Base-by-base conservation (phyloP, 2,797 vertebrate species). In the Oophaga sylvatica region DNA sequence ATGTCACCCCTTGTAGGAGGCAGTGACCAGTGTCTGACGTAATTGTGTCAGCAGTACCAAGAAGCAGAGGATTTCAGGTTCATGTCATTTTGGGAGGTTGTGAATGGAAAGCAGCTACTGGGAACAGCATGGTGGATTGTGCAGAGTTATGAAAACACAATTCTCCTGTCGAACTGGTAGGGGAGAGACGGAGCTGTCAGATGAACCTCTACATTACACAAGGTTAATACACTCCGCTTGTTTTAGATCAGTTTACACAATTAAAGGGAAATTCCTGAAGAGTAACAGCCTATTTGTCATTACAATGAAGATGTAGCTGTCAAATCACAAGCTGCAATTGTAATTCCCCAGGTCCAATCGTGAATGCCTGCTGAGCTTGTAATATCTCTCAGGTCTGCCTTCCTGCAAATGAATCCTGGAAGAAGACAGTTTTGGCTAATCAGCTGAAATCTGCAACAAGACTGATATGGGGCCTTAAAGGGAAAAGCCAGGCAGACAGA, bases 231-330 rank as follows among this genome's bases (percentile, higher is more conserved):
- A 56, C 26, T 9, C 48, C 10, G 26, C 75, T 56, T 77, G 75
- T 77, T 77, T 56, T 56, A 77, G 75, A 77, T 77, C 75, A 77
- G 75, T 77, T 77, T 56, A 77, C 75, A 77, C 75, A 56, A 77
- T 77, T 77, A 77, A 56, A 77, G 16, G 48, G 75, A 77, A 16
- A 56, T 77, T 77, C 41, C 75, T 53, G 75, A 56, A 53, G 75
- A 56, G 75, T 77, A 77, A 56, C 22, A 53, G 73, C 41, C 45
- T 13, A 77, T 77, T 56, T 77, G 75, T 77, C 75, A 56, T 77
- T 15, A 56, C 2, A 77, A 77, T 77, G 75, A 77, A 77, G 75
- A 77, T 56, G 75, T 77, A 77, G 75, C 75, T 29, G 75, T 77
- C 75, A 77, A 45, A 77, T 77, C 75, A 53, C 75, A 77, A 56